Conservation (phyloP, 1,140 invertebrate species). For the Hylyphantes graminicola region DNA sequence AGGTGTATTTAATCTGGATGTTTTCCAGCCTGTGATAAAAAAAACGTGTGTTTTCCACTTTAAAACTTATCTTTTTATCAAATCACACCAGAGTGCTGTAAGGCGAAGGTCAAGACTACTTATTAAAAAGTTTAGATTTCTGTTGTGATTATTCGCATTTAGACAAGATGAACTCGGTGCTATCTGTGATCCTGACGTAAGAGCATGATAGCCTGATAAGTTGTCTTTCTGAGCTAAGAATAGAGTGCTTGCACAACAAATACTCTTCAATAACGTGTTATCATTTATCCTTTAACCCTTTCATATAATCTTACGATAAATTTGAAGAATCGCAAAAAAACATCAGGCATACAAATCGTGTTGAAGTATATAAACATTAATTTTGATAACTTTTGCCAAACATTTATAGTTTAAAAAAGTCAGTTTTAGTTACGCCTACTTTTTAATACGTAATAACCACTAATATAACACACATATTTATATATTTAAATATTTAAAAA, state of each 20-base stretch:
- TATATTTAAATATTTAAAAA: background rate
- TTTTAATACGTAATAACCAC: background rate
- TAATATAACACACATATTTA: too few species aligned
- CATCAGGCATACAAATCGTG: too few species aligned
- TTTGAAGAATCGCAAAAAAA: too few species aligned
- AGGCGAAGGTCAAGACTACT: conserved; percentile 26
- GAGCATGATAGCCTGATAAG: background rate
- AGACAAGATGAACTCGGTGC: background rate
- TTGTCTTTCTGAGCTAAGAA: conserved; percentile 10
- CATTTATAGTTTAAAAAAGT: background rate
- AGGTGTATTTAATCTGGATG: background rate
- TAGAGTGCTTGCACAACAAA: conserved; percentile 12
- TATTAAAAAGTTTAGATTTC: conserved; percentile 8
- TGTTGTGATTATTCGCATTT: conserved; percentile 7
- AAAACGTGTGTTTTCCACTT: conserved; percentile 19
- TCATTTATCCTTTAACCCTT: conserved; percentile 25
- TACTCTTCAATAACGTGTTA: conserved; percentile 1
- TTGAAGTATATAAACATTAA: too few species aligned
- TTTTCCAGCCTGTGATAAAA: background rate
- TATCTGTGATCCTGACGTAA: conserved; percentile 7
- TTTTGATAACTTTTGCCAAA: background rate
- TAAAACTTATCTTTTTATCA: conserved; percentile 24
- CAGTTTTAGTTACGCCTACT: background rate
- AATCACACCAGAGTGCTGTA: background rate
- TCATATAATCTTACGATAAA: background rate